Evolutionary conservation across 2,888 invertebrate genomes (phyloP).

Genomic region (Luffia ferchaultella): DNA sequence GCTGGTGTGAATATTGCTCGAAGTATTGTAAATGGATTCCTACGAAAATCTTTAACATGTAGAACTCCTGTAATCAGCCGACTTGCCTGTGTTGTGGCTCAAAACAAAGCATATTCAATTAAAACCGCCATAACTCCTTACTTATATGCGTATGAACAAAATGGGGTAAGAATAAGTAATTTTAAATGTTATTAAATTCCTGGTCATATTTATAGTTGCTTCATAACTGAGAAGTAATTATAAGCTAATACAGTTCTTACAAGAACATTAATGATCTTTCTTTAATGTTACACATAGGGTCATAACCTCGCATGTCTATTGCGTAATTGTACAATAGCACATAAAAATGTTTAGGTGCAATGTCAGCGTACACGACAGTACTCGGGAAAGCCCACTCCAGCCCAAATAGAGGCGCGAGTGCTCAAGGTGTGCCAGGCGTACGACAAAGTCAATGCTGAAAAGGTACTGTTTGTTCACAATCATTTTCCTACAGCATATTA

Average conservation of each 20-base stretch:
- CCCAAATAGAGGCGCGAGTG: conserved; percentile 81
- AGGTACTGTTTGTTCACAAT: no score
- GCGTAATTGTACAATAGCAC: conserved; percentile 31
- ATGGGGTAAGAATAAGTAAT: conserved; percentile 17
- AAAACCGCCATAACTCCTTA: conserved; percentile 24
- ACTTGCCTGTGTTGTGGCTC: conserved; percentile 44
- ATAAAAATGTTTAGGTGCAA: conserved; percentile 51
- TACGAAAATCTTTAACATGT: conserved; percentile 44
- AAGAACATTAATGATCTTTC: no score
- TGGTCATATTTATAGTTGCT: no score
- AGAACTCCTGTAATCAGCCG: conserved; percentile 49
- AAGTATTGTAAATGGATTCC: conserved; percentile 51
- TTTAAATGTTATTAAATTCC: no score
- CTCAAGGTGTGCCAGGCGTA: conserved; percentile 87
- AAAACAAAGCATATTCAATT: conserved; percentile 41
- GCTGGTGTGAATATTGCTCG: conserved; percentile 55
- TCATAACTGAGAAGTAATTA: no score
- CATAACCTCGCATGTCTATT: conserved; percentile 17
- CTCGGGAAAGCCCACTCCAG: conserved; percentile 60
- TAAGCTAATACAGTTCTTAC: no score
- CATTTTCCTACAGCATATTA: conserved; percentile 15
- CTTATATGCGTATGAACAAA: conserved; percentile 12
- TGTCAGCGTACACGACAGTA: conserved; percentile 34
- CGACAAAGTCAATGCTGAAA: conserved; percentile 87
- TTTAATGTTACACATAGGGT: no score